These are phyloP conservation scores for Drosophila falleni DNA, from an alignment of 2,888 invertebrate species.

Conservation along the genomic window DNA sequence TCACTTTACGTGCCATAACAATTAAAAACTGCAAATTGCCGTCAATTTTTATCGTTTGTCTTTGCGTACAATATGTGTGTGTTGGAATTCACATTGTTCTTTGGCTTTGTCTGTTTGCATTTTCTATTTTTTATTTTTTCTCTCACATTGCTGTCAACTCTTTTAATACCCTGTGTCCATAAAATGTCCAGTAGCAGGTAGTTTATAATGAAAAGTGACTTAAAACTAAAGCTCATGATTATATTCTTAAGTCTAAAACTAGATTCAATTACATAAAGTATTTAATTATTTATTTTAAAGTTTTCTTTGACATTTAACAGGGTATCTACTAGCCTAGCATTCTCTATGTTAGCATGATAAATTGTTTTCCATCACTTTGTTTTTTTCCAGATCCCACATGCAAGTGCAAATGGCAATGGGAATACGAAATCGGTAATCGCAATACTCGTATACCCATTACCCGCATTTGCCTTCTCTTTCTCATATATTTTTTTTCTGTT, in stretches of 20 bases:
- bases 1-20: slow-evolving; percentile 44
- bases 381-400: slow-evolving; percentile 29
- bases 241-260: background rate
- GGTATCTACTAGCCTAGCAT: background rate
- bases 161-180: background rate
- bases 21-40: slow-evolving; percentile 62
- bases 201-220: background rate
- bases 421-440: slow-evolving; percentile 50
- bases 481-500: background rate
- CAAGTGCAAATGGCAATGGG: slow-evolving; percentile 58
- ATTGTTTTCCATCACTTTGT: slow-evolving; percentile 6
- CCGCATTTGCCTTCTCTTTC: background rate
- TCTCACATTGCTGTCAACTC: slow-evolving; percentile 7
- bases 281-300: too few relatives aligned
- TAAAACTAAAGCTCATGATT: too few relatives aligned
- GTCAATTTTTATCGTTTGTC: slow-evolving; percentile 56
- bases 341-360: background rate
- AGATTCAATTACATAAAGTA: background rate
- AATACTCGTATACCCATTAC: slow-evolving; percentile 13
- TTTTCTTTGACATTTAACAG: background rate
- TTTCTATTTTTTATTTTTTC: background rate
- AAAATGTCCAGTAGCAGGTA: background rate
- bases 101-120: slow-evolving; percentile 17
- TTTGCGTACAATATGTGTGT: slow-evolving; percentile 14
- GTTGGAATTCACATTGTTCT: slow-evolving; percentile 23